Conservation (phyloP, 2,797 vertebrate genomes). For the Anisognathus igniventris region DNA sequence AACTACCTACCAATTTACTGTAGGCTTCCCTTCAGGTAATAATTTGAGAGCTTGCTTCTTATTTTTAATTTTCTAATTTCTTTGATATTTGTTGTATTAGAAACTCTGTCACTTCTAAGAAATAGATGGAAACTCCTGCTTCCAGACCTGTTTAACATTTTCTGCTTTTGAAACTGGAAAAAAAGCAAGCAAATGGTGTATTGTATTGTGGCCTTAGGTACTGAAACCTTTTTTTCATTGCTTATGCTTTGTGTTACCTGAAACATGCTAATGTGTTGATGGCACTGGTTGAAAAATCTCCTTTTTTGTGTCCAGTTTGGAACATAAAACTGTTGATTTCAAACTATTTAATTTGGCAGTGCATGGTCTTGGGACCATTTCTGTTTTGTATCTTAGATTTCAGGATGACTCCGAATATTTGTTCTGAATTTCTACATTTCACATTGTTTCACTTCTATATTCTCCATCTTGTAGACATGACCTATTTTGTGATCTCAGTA, state of each 20-base stretch:
- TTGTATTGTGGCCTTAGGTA: neutral
- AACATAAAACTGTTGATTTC: neutral
- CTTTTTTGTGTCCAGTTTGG: neutral
- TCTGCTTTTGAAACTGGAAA: neutral
- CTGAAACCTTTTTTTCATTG: neutral
- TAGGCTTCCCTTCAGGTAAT: neutral
- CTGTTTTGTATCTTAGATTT: neutral
- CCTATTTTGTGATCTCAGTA: constrained; percentile 74
- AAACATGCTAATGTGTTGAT: neutral
- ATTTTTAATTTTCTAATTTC: neutral
- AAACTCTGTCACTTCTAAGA: neutral
- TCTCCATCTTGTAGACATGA: constrained; percentile 61
- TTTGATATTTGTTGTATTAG: neutral
- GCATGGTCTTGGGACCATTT: accelerated
- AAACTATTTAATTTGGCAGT: neutral
- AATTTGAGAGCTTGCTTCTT: neutral
- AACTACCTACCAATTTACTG: neutral
- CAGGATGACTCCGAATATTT: neutral
- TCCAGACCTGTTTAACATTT: neutral
- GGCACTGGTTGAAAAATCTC: neutral
- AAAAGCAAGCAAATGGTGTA: neutral
- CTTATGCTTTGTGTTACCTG: neutral
- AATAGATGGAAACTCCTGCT: neutral
- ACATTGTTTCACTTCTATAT: constrained; percentile 20
- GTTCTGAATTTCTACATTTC: neutral